Base-by-base conservation (phyloP, 2,113 vertebrate species). In the Alaudala cheleensis region DNA sequence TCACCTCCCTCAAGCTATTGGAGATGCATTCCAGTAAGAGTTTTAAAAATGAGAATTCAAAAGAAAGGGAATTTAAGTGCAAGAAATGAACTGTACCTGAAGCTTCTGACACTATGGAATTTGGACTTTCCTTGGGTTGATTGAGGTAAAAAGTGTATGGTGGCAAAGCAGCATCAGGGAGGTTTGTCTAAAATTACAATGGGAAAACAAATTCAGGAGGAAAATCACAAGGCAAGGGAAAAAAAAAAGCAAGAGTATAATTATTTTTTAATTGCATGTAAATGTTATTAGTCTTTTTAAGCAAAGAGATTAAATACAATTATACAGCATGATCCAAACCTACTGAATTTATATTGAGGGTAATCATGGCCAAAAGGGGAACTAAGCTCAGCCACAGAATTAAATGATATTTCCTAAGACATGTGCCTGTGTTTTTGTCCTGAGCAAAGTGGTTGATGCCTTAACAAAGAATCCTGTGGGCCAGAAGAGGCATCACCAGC, bases 1-100 rank as follows among this genome's bases (percentile, higher is more conserved):
- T 79, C 44, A 42, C 11, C 14, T 80, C 64, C 51, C 34, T 57
- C 20, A 5, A 70, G 21, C 25, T 78, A 62, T 2, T 42, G 8
- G 26, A 45, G 33, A 39, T 57, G 29, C 9, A 31, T 57, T 73
- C 33, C 37, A 78, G 29, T 26, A 34, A 7, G 28, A 86, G n/a
- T n/a, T 85, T 53, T 22, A 26, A 54, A 73, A 50, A 28, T 4
- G 5, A 87, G 14, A 88, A 71, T 31, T 65, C 33, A 74, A 87
- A 85, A 82, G 37, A 67, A 81, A 77, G 25, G 31, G 67, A 64
- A 60, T 67, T 28, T 5, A 70, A 72, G 39, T 51, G 54, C 33
- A 71, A 69, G 33, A 22, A 69, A 76, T 88, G 28, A 70, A 86
- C 74, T 67, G 4, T 98, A 99, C 99, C 99, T 98, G 99, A 98